These are phyloP conservation scores for Myotis findleyi DNA, from an alignment of 2,797 vertebrate genomes.

Conservation along the genomic window DNA sequence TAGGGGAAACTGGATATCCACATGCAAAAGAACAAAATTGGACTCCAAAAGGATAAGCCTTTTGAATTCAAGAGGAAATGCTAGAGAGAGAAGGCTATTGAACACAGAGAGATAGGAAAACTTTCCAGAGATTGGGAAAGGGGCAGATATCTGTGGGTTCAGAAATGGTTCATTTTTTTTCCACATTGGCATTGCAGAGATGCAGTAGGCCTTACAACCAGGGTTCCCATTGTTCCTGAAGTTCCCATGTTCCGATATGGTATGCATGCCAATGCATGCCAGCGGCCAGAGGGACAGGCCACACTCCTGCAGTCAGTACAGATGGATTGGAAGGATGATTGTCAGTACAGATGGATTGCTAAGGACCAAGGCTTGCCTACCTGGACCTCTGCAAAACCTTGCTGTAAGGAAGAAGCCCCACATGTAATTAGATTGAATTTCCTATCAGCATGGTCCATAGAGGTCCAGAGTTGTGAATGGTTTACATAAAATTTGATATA, in stretches of 20 bases:
- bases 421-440: neutral
- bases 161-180: neutral
- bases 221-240: neutral
- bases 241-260: neutral
- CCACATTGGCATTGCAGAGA: neutral
- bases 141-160: neutral
- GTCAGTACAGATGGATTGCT: neutral
- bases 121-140: neutral
- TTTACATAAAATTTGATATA: neutral
- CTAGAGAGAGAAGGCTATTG: neutral
- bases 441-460: neutral
- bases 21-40: neutral
- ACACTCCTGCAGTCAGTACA: no score
- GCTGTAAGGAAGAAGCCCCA: neutral
- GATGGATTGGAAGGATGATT: neutral
- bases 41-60: neutral
- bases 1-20: neutral
- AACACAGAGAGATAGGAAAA: neutral
- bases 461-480: neutral
- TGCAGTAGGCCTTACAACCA: neutral
- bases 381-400: neutral
- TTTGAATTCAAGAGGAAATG: slow-evolving; percentile 7
- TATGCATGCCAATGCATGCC: neutral
- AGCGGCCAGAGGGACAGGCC: neutral
- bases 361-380: neutral